Percentiles rank a stretch among this genome's conserved stretches.
phyloP scores from a whole-genome alignment of 2,797 vertebrate species.

The Dendrocincla tyrannina region DNA sequence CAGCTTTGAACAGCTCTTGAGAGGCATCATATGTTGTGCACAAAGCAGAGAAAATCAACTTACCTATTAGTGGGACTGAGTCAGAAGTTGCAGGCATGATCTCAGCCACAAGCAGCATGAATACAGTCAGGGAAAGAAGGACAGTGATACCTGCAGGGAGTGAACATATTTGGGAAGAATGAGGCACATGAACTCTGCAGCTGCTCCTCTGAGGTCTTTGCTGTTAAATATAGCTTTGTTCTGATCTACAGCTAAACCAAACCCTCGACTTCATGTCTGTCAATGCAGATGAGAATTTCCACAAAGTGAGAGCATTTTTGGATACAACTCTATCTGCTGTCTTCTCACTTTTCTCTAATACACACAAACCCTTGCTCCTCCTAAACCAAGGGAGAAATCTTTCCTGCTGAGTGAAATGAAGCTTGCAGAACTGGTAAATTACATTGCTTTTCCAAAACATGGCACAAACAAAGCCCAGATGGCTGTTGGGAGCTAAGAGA shows the following conservation, averaged over 20 bases:
- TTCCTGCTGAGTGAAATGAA: background rate
- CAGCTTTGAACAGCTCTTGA: background rate
- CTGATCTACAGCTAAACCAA: background rate
- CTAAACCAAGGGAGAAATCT: background rate
- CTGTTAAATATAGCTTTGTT: background rate
- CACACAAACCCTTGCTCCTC: background rate
- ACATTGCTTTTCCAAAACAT: background rate
- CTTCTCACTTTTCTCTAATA: background rate
- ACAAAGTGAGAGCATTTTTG: background rate
- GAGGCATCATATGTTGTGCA: background rate
- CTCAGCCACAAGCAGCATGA: slow-evolving; percentile 93
- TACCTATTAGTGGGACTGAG: slow-evolving; percentile 91
- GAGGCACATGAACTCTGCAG: background rate
- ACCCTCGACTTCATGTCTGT: background rate
- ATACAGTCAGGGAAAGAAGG: slow-evolving; percentile 90
- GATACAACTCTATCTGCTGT: background rate
- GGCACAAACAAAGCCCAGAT: background rate
- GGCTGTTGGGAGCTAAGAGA: background rate
- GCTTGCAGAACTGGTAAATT: background rate
- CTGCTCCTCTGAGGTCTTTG: background rate
- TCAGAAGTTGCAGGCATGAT: slow-evolving; percentile 95
- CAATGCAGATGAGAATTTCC: background rate
- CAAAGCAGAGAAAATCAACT: slow-evolving; percentile 14
- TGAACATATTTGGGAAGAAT: background rate
- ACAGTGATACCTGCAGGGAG: slow-evolving; percentile 86